Evolutionary conservation across 2,113 vertebrate genomes (phyloP), one percentile per base, ranked within the genome.

Genomic region (Vulpes vulpes): DNA sequence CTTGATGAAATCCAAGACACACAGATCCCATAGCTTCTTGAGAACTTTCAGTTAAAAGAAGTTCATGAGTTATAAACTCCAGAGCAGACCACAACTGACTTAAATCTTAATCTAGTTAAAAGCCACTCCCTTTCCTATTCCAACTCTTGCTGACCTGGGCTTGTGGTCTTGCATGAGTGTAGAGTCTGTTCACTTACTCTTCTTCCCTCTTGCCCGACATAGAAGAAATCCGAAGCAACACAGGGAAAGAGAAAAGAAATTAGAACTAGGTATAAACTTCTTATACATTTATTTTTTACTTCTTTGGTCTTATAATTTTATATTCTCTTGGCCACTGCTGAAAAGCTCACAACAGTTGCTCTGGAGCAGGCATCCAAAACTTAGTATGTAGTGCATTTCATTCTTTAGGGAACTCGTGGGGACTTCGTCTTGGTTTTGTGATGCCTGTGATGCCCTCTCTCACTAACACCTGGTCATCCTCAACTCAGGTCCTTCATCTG

Each of bases 31-130:
- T 53, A 67, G 49, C n/a, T 96, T 94, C 64, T 67, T 55, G 9
- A 91, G 32, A 71, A 90, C n/a, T 59, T 69, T 87, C 30, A 76
- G 51, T 19, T 81, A 69, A 82, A 95, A 84, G 12, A 69, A 91
- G 32, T 43, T 59, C n/a, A 51, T 25, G 32, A 88, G 67, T 67
- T 81, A 49, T 49, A 80, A 80, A 11, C 85, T 86, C 32, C 17
- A 60, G 59, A 80, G 81, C 2, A 83, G 65, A 93, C 16, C 55
- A 30, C 17, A 74, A 57, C 20, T 71, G 8, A 55, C 38, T 62
- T 81, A 87, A 86, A 76, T 84, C 43, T 38, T 82, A 38, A n/a
- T 73, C 7, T 11, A 74, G 12, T 94, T 69, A 38, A 96, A 97
- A 65, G 15, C n/a, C 88, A 30, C 62, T 49, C 16, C 30, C 20